Conservation (phyloP, 2,888 invertebrate genomes). For the Parascotia fuliginaria region DNA sequence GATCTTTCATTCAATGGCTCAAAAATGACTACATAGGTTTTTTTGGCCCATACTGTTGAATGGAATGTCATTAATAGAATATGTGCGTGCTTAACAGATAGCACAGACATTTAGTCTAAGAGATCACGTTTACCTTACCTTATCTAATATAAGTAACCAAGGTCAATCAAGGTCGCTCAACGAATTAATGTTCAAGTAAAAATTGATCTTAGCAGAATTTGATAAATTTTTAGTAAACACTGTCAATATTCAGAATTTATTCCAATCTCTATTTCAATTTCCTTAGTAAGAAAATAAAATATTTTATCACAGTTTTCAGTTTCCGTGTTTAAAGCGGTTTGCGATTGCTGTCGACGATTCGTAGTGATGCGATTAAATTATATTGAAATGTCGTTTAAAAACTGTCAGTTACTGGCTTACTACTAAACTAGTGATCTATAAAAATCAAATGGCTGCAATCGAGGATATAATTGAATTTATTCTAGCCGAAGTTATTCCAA, state of each 20-base stretch:
- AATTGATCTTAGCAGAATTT: conserved; percentile 7
- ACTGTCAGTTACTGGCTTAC: too few species aligned
- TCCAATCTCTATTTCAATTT: conserved; percentile 35
- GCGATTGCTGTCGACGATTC: conserved; percentile 5
- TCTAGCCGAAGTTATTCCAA: conserved; percentile 6
- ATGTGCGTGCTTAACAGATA: too few species aligned
- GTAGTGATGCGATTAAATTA: conserved; percentile 13
- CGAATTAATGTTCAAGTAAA: too few species aligned
- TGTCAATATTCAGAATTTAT: conserved; percentile 16
- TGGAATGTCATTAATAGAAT: too few species aligned
- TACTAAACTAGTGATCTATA: not conserved
- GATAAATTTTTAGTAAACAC: conserved; percentile 17
- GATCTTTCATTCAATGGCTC: too few species aligned
- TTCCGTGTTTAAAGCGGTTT: conserved; percentile 6
- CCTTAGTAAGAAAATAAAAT: conserved; percentile 23
- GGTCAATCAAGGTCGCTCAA: too few species aligned
- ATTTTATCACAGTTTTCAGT: conserved; percentile 30
- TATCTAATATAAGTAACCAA: too few species aligned
- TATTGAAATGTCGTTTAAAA: conserved; percentile 24
- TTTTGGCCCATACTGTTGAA: too few species aligned
- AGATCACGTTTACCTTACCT: too few species aligned
- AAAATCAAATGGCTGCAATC: not conserved
- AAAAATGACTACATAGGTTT: too few species aligned
- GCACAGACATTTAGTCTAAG: too few species aligned
- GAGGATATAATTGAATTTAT: conserved; percentile 8